phyloP scores from a whole-genome alignment of 2,113 vertebrate genomes.

The Ictalurus punctatus region DNA sequence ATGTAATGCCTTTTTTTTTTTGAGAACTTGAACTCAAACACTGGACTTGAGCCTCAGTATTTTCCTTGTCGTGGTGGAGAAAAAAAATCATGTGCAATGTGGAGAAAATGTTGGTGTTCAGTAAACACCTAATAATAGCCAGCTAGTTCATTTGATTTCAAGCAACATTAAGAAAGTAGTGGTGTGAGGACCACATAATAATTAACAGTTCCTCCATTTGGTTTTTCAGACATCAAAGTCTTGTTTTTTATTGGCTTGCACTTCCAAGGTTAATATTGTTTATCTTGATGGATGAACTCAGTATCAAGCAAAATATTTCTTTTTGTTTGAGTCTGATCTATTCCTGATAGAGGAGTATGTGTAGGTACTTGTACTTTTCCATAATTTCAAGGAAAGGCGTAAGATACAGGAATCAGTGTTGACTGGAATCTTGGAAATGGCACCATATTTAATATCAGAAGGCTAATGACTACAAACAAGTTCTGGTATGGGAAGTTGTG shows the following conservation, averaged over 20 bases:
- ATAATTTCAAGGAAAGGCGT: background rate
- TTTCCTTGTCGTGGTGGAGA: background rate
- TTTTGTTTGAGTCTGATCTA: background rate
- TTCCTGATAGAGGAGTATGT: background rate
- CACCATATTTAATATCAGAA: background rate
- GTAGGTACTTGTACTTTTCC: background rate
- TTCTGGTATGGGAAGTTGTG: background rate
- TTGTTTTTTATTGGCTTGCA: background rate
- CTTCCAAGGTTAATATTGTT: background rate
- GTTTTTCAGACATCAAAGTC: background rate
- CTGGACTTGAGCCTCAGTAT: background rate
- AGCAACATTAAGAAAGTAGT: constrained; percentile 8
- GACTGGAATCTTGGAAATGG: background rate
- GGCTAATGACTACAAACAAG: background rate
- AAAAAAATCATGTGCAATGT: background rate
- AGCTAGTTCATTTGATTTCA: background rate
- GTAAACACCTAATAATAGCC: background rate
- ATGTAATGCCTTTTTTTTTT: background rate
- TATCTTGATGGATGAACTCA: background rate
- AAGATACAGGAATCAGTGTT: background rate
- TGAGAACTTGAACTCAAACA: background rate
- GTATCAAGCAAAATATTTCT: background rate
- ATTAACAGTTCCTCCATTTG: background rate
- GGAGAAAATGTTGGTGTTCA: background rate
- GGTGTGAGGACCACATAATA: background rate